Evolutionary conservation across 2,113 vertebrate genomes (phyloP).

Genomic region (Mormyrus iriodes): DNA sequence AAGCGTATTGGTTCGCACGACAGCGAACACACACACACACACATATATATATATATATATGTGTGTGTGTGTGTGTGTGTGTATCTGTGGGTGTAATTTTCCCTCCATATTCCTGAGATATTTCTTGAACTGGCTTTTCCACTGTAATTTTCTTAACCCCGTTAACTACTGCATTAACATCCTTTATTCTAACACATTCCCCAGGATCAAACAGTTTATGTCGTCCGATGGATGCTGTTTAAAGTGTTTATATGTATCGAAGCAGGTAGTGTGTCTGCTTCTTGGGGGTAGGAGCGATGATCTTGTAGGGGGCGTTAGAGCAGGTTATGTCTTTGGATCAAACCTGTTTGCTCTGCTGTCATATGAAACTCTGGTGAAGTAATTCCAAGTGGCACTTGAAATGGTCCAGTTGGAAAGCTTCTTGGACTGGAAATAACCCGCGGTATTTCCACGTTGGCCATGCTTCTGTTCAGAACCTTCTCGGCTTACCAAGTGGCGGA

Average conservation of each 20-base stretch:
- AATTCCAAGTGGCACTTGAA: slow-evolving; percentile 82
- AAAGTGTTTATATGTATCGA: slow-evolving; percentile 28
- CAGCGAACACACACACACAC: too few relatives aligned
- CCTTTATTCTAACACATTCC: neutral
- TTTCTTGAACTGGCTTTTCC: slow-evolving; percentile 96
- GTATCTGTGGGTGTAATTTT: slow-evolving; percentile 28
- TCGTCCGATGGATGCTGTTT: neutral
- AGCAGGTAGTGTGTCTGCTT: slow-evolving; percentile 19
- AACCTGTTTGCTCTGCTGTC: slow-evolving; percentile 71
- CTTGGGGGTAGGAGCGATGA: slow-evolving; percentile 1
- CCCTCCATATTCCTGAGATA: slow-evolving; percentile 68
- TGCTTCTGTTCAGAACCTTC: slow-evolving; percentile 71
- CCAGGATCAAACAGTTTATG: neutral
- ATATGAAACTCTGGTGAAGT: slow-evolving; percentile 65
- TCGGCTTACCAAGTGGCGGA: slow-evolving; percentile 36
- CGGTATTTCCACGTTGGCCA: slow-evolving; percentile 69
- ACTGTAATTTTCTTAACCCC: slow-evolving; percentile 63
- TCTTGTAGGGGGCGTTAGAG: slow-evolving; percentile 22
- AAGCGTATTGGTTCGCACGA: slow-evolving; percentile 85
- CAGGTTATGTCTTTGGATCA: slow-evolving; percentile 52
- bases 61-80: slow-evolving; percentile 43
- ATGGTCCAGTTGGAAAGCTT: slow-evolving; percentile 75
- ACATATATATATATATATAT: slow-evolving; percentile 87
- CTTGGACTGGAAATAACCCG: slow-evolving; percentile 78
- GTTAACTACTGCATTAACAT: neutral